Percentiles rank a stretch among this genome's conserved stretches.
These are phyloP conservation scores for Hartigia nigra DNA, from an alignment of 2,888 invertebrate species.

Conservation along the genomic window DNA sequence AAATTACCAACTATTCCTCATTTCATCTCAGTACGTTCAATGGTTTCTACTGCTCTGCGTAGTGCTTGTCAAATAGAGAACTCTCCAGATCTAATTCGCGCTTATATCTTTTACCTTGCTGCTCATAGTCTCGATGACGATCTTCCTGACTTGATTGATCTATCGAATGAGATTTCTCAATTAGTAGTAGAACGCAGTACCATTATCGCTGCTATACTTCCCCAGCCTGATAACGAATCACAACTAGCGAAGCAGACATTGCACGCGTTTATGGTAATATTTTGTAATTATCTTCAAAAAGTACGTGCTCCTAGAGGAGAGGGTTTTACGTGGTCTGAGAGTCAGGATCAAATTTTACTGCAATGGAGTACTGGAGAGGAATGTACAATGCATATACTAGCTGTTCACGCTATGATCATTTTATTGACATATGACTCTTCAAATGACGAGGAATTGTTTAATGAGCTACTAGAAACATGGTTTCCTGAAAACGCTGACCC, in stretches of 20 bases:
- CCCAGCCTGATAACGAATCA: constrained; percentile 68
- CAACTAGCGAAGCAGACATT: constrained; percentile 69
- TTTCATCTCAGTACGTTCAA: constrained; percentile 78
- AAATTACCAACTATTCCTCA: constrained; percentile 82
- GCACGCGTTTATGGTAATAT: constrained; percentile 78
- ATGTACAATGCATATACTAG: constrained; percentile 81
- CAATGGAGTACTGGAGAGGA: constrained; percentile 82
- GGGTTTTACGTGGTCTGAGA: constrained; percentile 74
- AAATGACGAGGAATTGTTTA: constrained; percentile 65
- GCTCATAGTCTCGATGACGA: constrained; percentile 76
- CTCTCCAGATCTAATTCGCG: constrained; percentile 81
- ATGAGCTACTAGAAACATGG: constrained; percentile 84
- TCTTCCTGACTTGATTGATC: constrained; percentile 75
- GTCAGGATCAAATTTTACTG: constrained; percentile 81
- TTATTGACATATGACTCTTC: constrained; percentile 78
- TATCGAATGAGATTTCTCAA: constrained; percentile 86
- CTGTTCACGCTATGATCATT: constrained; percentile 87
- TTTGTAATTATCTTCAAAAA: constrained; percentile 80
- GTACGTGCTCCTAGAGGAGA: constrained; percentile 74
- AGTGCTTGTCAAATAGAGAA: constrained; percentile 94
- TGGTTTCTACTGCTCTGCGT: constrained; percentile 78
- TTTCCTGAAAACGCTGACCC: constrained; percentile 79
- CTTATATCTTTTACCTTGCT: constrained; percentile 88
- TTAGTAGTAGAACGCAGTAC: constrained; percentile 91
- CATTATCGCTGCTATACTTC: constrained; percentile 84